Percentiles rank a stretch among this genome's conserved stretches.
These are phyloP conservation scores for Drosophila hamatofila DNA, from an alignment of 2,888 invertebrate species.

Conservation along the genomic window DNA sequence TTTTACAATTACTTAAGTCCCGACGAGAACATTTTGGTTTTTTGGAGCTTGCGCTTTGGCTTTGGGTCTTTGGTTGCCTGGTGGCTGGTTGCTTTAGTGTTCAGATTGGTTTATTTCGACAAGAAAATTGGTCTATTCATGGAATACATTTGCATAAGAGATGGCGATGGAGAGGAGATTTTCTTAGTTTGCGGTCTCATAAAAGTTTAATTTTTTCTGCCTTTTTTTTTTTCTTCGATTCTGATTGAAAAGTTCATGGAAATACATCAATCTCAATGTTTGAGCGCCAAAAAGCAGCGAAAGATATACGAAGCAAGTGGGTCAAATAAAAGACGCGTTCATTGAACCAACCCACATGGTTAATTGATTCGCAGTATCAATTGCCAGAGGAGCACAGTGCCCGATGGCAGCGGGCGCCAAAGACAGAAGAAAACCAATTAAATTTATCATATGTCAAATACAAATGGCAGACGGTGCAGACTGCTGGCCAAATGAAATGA, in stretches of 20 bases:
- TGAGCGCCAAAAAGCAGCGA: background rate
- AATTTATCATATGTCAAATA: conserved; percentile 61
- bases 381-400: conserved; percentile 20
- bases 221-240: background rate
- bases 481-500: conserved; percentile 44
- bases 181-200: conserved; percentile 20
- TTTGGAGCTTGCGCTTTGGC: conserved; percentile 11
- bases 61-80: conserved; percentile 4
- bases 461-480: conserved; percentile 18
- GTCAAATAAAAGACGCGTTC: conserved; percentile 51
- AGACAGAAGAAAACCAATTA: conserved; percentile 56
- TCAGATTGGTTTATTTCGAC: conserved; percentile 36
- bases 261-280: conserved; percentile 62
- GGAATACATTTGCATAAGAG: conserved; percentile 57
- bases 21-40: conserved; percentile 34
- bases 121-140: conserved; percentile 43
- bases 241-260: conserved; percentile 54
- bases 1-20: conserved; percentile 74
- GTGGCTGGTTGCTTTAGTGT: conserved; percentile 18
- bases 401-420: conserved; percentile 21
- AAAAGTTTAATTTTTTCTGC: conserved; percentile 17
- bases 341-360: conserved; percentile 47
- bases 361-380: conserved; percentile 65
- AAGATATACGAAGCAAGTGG: conserved; percentile 35
- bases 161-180: conserved; percentile 30